Conservation (phyloP, 1,140 invertebrate species). For the Aphis craccivora region DNA sequence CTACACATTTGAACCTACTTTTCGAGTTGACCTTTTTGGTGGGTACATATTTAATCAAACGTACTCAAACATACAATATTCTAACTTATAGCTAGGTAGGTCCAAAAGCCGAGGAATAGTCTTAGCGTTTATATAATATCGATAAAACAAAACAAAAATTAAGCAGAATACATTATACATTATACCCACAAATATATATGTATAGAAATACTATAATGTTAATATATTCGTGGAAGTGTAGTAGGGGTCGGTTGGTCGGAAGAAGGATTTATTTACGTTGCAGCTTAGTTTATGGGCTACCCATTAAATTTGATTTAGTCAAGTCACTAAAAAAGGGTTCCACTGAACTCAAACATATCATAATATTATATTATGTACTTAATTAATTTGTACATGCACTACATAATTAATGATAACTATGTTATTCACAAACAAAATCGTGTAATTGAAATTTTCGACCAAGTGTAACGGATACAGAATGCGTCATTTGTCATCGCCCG, state of each 20-base stretch:
- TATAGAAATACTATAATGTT: neutral
- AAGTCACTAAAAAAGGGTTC: conserved; percentile 21
- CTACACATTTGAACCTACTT: neutral
- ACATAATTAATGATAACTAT: neutral
- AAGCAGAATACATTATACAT: neutral
- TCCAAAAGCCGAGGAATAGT: neutral
- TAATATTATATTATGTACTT: neutral
- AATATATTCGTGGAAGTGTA: neutral
- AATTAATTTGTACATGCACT: neutral
- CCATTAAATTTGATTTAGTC: neutral
- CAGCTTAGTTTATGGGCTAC: neutral
- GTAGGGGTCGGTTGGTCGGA: neutral
- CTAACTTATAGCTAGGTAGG: neutral
- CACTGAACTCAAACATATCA: neutral
- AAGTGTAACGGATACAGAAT: conserved; percentile 2
- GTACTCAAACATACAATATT: neutral
- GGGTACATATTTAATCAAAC: neutral
- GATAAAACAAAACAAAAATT: neutral
- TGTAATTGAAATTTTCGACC: conserved; percentile 30
- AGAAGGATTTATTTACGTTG: conserved; percentile 32
- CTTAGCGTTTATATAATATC: neutral
- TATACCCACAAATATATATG: neutral
- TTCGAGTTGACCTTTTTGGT: neutral
- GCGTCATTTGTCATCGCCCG: conserved; percentile 34
- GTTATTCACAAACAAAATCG: conserved; percentile 29